These are phyloP conservation scores for Ophion obscuratus DNA, from an alignment of 2,888 invertebrate genomes.

Conservation along the genomic window DNA sequence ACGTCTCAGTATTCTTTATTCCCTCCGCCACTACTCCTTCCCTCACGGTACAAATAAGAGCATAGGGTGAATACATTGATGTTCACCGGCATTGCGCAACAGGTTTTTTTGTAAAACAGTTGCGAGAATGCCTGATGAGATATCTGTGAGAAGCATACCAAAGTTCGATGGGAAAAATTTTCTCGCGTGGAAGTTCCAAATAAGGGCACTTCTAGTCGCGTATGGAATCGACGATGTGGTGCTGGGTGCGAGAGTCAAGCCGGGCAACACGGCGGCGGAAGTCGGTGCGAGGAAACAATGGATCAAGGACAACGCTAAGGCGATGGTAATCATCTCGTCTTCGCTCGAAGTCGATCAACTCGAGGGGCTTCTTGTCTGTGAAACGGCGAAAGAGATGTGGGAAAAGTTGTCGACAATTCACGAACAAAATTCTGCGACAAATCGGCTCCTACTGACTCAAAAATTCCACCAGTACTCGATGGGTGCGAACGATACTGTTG, in stretches of 20 bases:
- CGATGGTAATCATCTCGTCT: slow-evolving; percentile 4
- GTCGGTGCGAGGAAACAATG: neutral
- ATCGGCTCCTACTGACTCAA: slow-evolving; percentile 6
- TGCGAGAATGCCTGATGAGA: too few relatives aligned
- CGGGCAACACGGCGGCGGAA: neutral
- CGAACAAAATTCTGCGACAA: neutral
- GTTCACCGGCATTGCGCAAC: too few relatives aligned
- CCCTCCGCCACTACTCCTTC: too few relatives aligned
- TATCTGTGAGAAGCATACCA: neutral
- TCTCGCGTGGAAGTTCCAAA: slow-evolving; percentile 12
- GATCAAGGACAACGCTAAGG: slow-evolving; percentile 17
- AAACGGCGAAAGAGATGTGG: slow-evolving; percentile 10
- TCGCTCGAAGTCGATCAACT: slow-evolving; percentile 12
- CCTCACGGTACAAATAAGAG: too few relatives aligned
- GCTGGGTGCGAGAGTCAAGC: neutral
- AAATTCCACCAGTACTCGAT: slow-evolving; percentile 6
- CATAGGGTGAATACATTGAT: too few relatives aligned
- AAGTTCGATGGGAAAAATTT: slow-evolving; percentile 6
- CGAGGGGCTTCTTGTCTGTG: slow-evolving; percentile 1
- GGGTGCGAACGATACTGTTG: neutral
- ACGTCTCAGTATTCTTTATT: too few relatives aligned
- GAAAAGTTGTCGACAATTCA: neutral
- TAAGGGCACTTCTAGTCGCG: neutral
- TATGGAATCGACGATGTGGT: slow-evolving; percentile 1
- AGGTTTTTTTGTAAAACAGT: too few relatives aligned